phyloP scores from a whole-genome alignment of 2,888 invertebrate genomes.

The Eupeodes luniger region DNA sequence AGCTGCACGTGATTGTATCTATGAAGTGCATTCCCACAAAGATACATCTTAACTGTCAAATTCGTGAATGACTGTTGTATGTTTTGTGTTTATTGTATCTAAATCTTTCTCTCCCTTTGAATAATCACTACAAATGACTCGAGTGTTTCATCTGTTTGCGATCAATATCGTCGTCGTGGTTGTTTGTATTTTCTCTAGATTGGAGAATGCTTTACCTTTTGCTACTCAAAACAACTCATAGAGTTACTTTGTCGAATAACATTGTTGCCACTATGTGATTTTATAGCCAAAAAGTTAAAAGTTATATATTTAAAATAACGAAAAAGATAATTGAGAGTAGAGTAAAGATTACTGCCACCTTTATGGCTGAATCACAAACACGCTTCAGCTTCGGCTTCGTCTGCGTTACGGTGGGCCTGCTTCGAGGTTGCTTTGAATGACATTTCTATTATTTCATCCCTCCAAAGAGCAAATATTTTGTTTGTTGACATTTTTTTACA shows the following conservation, averaged over 20 bases:
- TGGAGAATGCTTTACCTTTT: conserved; percentile 51
- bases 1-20: conserved; percentile 27
- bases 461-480: too few species aligned
- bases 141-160: conserved; percentile 73
- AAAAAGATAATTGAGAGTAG: too few species aligned
- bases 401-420: too few species aligned
- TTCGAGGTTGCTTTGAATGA: too few species aligned
- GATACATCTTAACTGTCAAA: conserved; percentile 62
- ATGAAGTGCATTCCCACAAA: conserved; percentile 61
- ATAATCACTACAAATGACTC: conserved; percentile 72
- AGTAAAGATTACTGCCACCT: too few species aligned
- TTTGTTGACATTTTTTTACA: too few species aligned
- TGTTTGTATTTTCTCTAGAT: conserved; percentile 33
- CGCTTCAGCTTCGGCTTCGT: too few species aligned
- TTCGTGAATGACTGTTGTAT: conserved; percentile 52
- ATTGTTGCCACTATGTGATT: neutral
- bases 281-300: neutral
- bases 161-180: conserved; percentile 65
- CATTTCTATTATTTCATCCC: too few species aligned
- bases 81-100: conserved; percentile 30
- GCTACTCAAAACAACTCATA: neutral
- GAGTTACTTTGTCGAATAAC: neutral
- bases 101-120: conserved; percentile 46
- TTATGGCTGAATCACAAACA: too few species aligned
- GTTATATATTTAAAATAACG: too few species aligned